Base-by-base conservation (phyloP, 2,113 vertebrate species). In the Madoqua kirkii region DNA sequence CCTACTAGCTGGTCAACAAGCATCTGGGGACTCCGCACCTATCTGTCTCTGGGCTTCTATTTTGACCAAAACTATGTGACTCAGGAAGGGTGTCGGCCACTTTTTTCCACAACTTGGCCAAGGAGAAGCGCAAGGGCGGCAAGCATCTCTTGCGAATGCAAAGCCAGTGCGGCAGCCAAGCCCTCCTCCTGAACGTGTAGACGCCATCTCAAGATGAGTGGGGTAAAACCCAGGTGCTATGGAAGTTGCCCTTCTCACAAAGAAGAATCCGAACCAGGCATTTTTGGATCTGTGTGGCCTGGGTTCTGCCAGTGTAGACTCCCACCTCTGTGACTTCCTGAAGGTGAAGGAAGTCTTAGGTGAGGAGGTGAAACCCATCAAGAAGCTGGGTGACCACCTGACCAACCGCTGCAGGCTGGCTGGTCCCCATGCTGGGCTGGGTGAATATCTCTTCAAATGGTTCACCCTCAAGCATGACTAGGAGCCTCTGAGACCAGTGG, bases 61-160 rank as follows among this genome's bases (percentile, higher is more conserved):
- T 71, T 71, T 0, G 0, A 71, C 17, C 17, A 36, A 71, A 2
- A 71, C 4, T 0, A 11, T 36, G n/a, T 71, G 17, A 71, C n/a
- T 36, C 64, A 71, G n/a, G 64, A 71, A 36, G n/a, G 17, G 64
- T 36, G 64, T 71, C n/a, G 64, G n/a, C 8, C 64, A 67, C 17
- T 36, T 36, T 67, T 10, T 36, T 0, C 64, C n/a, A 36, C 64
- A 67, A 67, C 21, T 21, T 21, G 17, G 33, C 64, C 64, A 36
- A 67, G 64, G 64, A 67, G 64, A 36, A 36, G 17, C 0, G 0
- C n/a, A 36, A 3, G 17, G 64, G 64, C 0, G 0, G n/a, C 64
- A 67, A 67, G 64, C 64, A 67, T 21, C n/a, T 67, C 17, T 36
- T 36, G 64, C 4, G 0, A 21, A 67, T 36, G n/a, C 64, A 67